Evolutionary conservation across 2,888 invertebrate species (phyloP), one percentile per base, ranked within the genome.

Genomic region (Ryuthela nishihirai): DNA sequence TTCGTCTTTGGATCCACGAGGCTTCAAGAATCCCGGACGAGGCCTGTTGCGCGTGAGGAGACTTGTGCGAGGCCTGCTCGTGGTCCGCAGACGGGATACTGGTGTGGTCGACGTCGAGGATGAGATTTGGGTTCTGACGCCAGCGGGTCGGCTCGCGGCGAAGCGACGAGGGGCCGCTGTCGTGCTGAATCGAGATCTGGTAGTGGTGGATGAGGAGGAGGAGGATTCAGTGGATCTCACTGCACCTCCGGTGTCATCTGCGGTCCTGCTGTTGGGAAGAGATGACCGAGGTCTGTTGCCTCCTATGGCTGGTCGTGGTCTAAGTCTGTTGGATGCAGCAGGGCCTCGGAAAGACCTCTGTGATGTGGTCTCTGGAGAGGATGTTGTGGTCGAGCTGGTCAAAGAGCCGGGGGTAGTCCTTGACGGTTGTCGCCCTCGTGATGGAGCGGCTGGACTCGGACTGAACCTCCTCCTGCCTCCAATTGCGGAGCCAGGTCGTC

Each of bases 21-120:
- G 47, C 15, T 50, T 50, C 15, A 42, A 26, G 26, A 58, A 58
- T 7, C 58, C 58, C 2, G 58, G 58, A 10, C 58, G 41, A 1
- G 52, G 38, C 18, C 52, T 35, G 18, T 32, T 29, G 6, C 29
- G 10, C 10, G 29, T 29, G 6, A 10, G 29, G 10, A 29, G 29
- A 29, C 7, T 29, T 29, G 10, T 9, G 50, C 42, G 7, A 46
- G 15, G 38, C 46, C 46, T 15, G 50, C 41, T 17, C 50, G 34
- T 1, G 59, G 59, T n/a, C 53, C 38, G 20, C 43, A 44, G 38
- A 53, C 39, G 15, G 59, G 23, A 3, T 45, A 21, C n/a, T 49
- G 26, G 15, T 44, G 17, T 12, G 17, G 12, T 29, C 10, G 35
- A 2, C 2, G 40, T n/a, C n/a, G 34, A 15, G 34, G 5, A 15